Evolutionary conservation across 2,888 invertebrate genomes (phyloP), one percentile per base, ranked within the genome.

Genomic region (Drosophila aldrichi): DNA sequence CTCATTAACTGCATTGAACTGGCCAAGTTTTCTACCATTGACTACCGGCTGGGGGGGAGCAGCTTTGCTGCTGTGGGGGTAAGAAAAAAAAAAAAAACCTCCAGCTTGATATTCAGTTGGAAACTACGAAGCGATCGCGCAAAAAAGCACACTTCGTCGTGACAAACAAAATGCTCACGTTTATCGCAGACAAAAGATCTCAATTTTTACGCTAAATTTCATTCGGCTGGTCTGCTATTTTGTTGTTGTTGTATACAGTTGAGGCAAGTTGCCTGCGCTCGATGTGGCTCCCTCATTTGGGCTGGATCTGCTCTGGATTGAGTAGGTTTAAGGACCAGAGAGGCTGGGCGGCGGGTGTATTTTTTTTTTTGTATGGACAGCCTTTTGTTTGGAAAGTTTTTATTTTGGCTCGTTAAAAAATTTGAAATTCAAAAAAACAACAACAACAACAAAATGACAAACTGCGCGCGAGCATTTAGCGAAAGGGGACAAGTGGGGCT

Each of bases 91-190:
- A 48, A 34, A 36, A 34, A 16, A 16, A 38, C 14, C 51, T 43
- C 5, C 49, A 41, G 18, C 49, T 64, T 58, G 56, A 77, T 41
- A 57, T 77, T 22, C 65, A 65, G 56, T 51, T 69, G 29, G 48
- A 34, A 46, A 67, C 43, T 58, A 29, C 48, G 36, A 60, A 48
- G 70, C 78, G 85, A 85, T 88, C 84, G 83, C 84, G 85, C 82
- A 85, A 88, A 88, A 86, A 86, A 88, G 77, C 89, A 86, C 86
- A 86, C 89, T 90, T 91, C 87, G 88, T 84, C 91, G 91, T 91
- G 91, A 91, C 91, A 91, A 91, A 91, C 90, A 89, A 91, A 83
- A 91, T 90, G 91, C 91, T 91, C 91, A 88, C 90, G 90, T 82
- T 91, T 91, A 91, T 88, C 89, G 84, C 84, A 69, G 81, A 85